phyloP scores from a whole-genome alignment of 2,113 vertebrate species.

The Romanogobio albipinnatus region DNA sequence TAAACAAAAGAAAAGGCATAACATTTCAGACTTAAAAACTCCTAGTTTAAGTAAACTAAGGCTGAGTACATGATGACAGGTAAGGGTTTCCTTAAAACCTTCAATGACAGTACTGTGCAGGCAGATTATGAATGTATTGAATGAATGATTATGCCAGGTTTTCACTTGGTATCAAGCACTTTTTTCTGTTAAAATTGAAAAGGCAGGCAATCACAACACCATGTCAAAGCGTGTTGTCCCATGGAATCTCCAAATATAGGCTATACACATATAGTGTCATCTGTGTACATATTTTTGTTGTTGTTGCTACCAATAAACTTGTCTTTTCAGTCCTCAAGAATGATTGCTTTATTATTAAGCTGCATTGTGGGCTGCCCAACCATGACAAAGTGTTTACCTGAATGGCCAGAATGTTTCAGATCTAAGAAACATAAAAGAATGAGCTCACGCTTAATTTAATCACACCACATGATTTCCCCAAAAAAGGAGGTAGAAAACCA shows the following conservation, averaged over 20 bases:
- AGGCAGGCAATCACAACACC: background rate
- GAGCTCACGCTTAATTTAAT: constrained; percentile 62
- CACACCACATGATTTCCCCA: constrained; percentile 67
- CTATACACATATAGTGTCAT: background rate
- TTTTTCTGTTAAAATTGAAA: background rate
- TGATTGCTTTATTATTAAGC: background rate
- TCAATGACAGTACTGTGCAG: background rate
- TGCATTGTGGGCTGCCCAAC: constrained; percentile 27
- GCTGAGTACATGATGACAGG: background rate
- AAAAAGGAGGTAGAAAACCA: constrained; percentile 49
- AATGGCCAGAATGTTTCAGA: constrained; percentile 39
- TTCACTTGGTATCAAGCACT: background rate
- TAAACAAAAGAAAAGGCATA: constrained; percentile 41
- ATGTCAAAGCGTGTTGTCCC: background rate
- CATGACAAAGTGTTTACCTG: constrained; percentile 49
- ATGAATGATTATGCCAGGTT: background rate
- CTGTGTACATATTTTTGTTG: background rate
- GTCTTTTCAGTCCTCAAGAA: background rate
- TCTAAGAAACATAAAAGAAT: constrained; percentile 59
- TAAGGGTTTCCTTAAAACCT: background rate
- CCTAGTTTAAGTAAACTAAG: background rate
- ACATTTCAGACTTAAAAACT: background rate
- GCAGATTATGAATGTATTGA: background rate
- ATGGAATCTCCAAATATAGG: background rate
- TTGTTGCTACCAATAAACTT: background rate